phyloP scores from a whole-genome alignment of 2,888 invertebrate species.

The Anorthoa munda region DNA sequence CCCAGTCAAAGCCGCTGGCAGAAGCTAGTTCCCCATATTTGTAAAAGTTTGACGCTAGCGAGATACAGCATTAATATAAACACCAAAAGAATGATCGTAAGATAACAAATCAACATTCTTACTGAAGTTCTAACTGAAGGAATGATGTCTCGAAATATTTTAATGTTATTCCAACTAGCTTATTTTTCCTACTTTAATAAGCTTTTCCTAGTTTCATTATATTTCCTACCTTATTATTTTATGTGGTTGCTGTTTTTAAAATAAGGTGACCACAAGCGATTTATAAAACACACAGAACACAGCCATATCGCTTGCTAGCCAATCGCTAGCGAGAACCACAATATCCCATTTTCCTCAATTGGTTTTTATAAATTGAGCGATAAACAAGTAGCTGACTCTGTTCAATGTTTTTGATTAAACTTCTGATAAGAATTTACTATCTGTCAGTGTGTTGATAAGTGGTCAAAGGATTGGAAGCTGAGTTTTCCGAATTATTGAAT shows the following conservation, averaged over 20 bases:
- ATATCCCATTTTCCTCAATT: slow-evolving; percentile 53
- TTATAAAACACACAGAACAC: slow-evolving; percentile 21
- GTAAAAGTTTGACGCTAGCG: not conserved
- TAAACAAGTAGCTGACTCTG: slow-evolving; percentile 44
- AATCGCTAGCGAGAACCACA: slow-evolving; percentile 50
- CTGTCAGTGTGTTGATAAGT: not conserved
- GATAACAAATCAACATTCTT: slow-evolving; percentile 22
- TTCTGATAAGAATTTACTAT: slow-evolving; percentile 12
- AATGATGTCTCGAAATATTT: slow-evolving; percentile 7
- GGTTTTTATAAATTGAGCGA: slow-evolving; percentile 53
- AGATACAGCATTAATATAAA: not conserved
- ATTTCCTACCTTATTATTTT: not conserved
- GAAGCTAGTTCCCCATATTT: not conserved
- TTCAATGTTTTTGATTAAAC: slow-evolving; percentile 49
- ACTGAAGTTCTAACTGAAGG: slow-evolving; percentile 7
- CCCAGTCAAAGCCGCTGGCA: no score
- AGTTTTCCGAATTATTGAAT: no score
- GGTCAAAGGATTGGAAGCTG: not conserved
- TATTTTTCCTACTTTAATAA: not conserved
- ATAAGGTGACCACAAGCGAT: not conserved
- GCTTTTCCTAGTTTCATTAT: not conserved
- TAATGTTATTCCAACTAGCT: not conserved
- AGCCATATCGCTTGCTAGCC: slow-evolving; percentile 32
- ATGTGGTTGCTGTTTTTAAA: slow-evolving; percentile 1
- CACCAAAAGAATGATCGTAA: not conserved